Evolutionary conservation across 2,113 vertebrate species (phyloP), one percentile per base, ranked within the genome.

Genomic region (Speoplatyrhinus poulsoni): DNA sequence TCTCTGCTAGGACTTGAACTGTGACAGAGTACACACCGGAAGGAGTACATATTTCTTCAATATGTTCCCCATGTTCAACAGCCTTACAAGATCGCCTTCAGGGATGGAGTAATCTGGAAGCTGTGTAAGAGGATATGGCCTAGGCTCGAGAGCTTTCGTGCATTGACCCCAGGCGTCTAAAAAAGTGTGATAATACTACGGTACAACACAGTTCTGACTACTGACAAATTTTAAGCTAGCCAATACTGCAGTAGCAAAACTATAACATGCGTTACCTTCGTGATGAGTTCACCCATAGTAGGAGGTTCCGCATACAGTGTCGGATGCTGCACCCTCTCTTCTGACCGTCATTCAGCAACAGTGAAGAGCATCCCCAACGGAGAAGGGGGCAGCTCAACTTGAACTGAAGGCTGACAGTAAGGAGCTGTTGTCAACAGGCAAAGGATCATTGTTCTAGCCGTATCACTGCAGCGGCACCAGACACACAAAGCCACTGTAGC

Each of bases 391-490:
- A 77, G 82, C 77, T 78, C 72, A 87, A 87, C 70, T 75, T 86
- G 79, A 91, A 81, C 68, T 69, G 77, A 86, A 75, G 57, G 78
- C 82, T 82, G 80, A 84, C 78, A 73, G 80, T 74, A 75, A 88
- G 80, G 79, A 87, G 84, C 78, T 81, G 87, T 72, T 80, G 81
- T 85, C 67, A 72, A 82, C 41, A 66, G 77, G 85, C 80, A 89
- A 87, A 78, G 86, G 60, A 81, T 72, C 75, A 85, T 88, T 91
- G 90, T 93, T 88, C 81, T 66, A 62, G 47, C 9, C 81, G 82
- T 73, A 72, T 82, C 82, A 68, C 77, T 56, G 77, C 83, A 87
- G 83, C 85, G 81, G 87, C 81, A 83, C 53, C 19, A 87, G 81
- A 89, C 88, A 87, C 77, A 77, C 77, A 77, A 75, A 54, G 87